These are phyloP conservation scores for Oxyruncus cristatus DNA, from an alignment of 2,113 vertebrate species.

Conservation along the genomic window DNA sequence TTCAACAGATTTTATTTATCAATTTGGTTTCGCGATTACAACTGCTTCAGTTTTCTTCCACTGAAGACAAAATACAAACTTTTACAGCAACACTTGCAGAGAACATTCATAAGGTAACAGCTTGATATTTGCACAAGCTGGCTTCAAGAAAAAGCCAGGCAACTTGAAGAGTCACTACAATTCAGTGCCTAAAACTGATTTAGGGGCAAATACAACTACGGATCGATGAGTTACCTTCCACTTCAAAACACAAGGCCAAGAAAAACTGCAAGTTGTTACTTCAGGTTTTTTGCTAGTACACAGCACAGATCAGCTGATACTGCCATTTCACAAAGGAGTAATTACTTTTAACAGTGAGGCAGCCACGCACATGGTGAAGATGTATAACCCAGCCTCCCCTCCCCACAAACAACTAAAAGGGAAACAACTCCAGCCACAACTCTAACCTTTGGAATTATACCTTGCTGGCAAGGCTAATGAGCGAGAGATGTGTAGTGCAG, in stretches of 20 bases:
- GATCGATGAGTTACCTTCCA: conserved; percentile 44
- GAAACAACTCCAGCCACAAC: not conserved
- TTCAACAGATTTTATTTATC: conserved; percentile 78
- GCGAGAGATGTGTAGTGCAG: not conserved
- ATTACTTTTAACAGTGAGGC: not conserved
- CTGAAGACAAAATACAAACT: conserved; percentile 72
- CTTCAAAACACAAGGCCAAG: conserved; percentile 42
- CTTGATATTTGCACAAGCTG: conserved; percentile 37
- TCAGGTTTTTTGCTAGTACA: not conserved
- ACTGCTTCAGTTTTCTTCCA: conserved; percentile 66
- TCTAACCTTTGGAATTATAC: not conserved
- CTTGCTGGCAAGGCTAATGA: not conserved
- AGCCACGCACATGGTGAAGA: conserved; percentile 27
- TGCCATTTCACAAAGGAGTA: not conserved
- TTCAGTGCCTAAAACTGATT: conserved; percentile 44
- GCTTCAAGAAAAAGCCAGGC: conserved; percentile 64
- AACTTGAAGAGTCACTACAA: conserved; percentile 62
- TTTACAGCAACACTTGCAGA: conserved; percentile 73
- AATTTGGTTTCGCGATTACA: conserved; percentile 72
- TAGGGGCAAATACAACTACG: conserved; percentile 24
- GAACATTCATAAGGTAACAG: conserved; percentile 66
- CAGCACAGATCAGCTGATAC: not conserved
- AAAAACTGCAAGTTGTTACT: conserved; percentile 34
- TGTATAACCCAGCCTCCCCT: not conserved
- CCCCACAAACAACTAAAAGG: not conserved